These are phyloP conservation scores for Sphenodon punctatus DNA, from an alignment of 2,797 vertebrate species.

Conservation along the genomic window DNA sequence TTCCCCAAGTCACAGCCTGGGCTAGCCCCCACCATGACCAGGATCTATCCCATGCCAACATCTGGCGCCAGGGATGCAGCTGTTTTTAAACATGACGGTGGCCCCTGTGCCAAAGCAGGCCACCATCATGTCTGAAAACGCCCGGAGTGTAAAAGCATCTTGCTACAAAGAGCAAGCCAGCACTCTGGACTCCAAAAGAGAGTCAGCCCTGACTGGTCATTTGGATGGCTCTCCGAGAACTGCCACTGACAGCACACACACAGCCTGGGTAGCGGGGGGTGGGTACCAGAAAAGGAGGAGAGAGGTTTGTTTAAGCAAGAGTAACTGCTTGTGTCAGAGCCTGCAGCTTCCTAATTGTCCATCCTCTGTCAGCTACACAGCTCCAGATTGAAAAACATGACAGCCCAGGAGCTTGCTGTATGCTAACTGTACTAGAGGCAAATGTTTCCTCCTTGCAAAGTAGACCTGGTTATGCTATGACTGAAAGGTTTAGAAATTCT, in stretches of 20 bases:
- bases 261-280: not conserved
- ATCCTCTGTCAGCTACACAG: not conserved
- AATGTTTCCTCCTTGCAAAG: constrained; percentile 10
- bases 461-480: constrained; percentile 19
- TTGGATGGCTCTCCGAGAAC: not conserved
- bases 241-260: not conserved
- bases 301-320: constrained; percentile 37
- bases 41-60: no score
- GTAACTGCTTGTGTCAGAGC: constrained; percentile 42
- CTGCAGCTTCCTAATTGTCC: constrained; percentile 23
- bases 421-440: not conserved
- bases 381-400: not conserved
- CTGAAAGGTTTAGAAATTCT: constrained; percentile 31
- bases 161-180: not conserved
- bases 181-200: not conserved
- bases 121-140: no score
- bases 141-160: not conserved
- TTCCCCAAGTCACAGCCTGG: no score
- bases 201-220: not conserved
- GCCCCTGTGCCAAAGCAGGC: no score
- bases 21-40: no score
- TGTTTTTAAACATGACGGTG: no score
- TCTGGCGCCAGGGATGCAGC: no score
- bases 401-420: not conserved
- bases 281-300: not conserved